phyloP scores from a whole-genome alignment of 2,888 invertebrate genomes.

The Cheilosia impressa region DNA sequence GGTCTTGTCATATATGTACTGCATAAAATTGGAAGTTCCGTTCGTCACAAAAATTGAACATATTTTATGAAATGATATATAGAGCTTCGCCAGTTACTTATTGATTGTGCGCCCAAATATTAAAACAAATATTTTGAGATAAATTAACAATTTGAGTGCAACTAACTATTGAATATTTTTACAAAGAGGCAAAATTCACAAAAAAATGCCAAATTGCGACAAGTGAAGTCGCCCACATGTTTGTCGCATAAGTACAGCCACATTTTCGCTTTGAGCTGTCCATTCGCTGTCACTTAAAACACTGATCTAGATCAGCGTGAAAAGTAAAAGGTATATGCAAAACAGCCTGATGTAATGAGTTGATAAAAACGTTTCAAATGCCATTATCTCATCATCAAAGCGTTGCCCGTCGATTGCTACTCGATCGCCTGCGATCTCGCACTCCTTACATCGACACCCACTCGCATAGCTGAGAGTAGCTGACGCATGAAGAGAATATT shows the following conservation, averaged over 20 bases:
- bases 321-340: constrained; percentile 34
- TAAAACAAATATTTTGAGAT: no score
- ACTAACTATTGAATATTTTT: no score
- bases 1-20: no score
- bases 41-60: no score
- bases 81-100: no score
- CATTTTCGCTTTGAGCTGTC: not conserved
- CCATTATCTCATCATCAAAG: constrained; percentile 48
- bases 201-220: no score
- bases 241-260: not conserved
- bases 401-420: constrained; percentile 1
- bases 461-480: constrained; percentile 2
- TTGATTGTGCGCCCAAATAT: no score
- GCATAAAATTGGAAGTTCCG: no score
- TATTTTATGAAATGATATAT: no score
- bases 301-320: constrained; percentile 4
- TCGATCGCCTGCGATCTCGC: constrained; percentile 22
- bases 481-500: constrained; percentile 9
- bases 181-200: no score
- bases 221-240: not conserved
- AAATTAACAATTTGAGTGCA: no score
- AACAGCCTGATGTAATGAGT: constrained; percentile 18
- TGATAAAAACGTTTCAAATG: constrained; percentile 6
- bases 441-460: constrained; percentile 14
- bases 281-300: constrained; percentile 1